A percentile compares a stretch with the other conserved stretches of the same genome.
Evolutionary conservation across 2,797 vertebrate species (phyloP).

Genomic region (Syncerus caffer): DNA sequence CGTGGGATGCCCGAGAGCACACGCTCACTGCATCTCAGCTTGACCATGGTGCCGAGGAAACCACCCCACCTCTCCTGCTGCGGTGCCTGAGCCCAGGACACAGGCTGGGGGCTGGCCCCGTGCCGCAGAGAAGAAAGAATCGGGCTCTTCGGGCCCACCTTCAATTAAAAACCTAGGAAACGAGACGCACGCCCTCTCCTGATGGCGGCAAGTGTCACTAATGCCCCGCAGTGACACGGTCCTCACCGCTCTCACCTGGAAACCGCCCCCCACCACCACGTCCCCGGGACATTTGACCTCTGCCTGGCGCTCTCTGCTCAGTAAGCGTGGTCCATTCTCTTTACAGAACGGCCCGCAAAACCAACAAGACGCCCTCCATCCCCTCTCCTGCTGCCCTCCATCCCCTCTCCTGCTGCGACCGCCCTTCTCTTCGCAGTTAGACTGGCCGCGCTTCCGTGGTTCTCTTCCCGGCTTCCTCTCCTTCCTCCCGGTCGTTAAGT

Average conservation of each 20-base stretch:
- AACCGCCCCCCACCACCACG: neutral
- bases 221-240: neutral
- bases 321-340: neutral
- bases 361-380: neutral
- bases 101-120: neutral
- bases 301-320: neutral
- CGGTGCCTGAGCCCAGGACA: neutral
- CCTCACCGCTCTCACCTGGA: neutral
- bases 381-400: neutral
- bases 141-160: neutral
- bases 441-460: too few species aligned
- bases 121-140: neutral
- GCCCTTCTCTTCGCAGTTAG: neutral
- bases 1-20: neutral
- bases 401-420: neutral
- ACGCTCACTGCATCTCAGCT: neutral
- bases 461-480: neutral
- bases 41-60: neutral
- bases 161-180: neutral
- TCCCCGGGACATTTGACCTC: neutral
- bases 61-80: too few species aligned
- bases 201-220: neutral
- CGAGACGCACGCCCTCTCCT: rapidly evolving
- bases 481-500: neutral
- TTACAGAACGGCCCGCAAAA: neutral